A percentile compares a stretch with the other conserved stretches of the same genome.
phyloP scores from a whole-genome alignment of 2,888 invertebrate species.

The Acleris sparsana region DNA sequence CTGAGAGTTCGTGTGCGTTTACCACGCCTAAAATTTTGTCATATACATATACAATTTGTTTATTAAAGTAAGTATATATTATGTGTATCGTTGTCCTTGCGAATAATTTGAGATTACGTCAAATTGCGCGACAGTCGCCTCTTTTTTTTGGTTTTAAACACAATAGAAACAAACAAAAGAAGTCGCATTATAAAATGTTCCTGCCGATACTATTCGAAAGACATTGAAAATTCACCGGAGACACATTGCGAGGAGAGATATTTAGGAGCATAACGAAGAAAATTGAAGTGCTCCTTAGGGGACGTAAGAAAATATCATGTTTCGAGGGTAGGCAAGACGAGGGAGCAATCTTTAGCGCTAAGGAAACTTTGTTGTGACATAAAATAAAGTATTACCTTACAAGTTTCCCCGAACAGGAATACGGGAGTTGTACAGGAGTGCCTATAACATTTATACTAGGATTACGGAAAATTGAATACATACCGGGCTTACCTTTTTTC shows the following conservation, averaged over 20 bases:
- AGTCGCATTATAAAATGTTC: constrained; percentile 9
- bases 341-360: constrained; percentile 21
- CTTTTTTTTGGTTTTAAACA: too few species aligned
- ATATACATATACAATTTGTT: too few species aligned
- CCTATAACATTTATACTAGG: too few species aligned
- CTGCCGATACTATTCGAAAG: constrained; percentile 25
- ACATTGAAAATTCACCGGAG: constrained; percentile 27
- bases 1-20: too few species aligned
- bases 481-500: too few species aligned
- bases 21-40: too few species aligned
- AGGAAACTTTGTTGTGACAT: constrained; percentile 8
- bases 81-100: too few species aligned
- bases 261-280: constrained; percentile 30
- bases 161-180: neutral
- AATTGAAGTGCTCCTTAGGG: constrained; percentile 31
- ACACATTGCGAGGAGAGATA: constrained; percentile 30
- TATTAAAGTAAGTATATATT: too few species aligned
- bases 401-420: constrained; percentile 3
- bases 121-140: rapidly evolving
- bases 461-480: too few species aligned
- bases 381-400: constrained; percentile 6
- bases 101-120: too few species aligned
- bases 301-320: constrained; percentile 31
- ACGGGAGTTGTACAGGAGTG: neutral
- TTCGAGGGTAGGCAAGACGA: constrained; percentile 14